Evolutionary conservation across 2,113 vertebrate genomes (phyloP).

Genomic region (Neodon shergylaensis): DNA sequence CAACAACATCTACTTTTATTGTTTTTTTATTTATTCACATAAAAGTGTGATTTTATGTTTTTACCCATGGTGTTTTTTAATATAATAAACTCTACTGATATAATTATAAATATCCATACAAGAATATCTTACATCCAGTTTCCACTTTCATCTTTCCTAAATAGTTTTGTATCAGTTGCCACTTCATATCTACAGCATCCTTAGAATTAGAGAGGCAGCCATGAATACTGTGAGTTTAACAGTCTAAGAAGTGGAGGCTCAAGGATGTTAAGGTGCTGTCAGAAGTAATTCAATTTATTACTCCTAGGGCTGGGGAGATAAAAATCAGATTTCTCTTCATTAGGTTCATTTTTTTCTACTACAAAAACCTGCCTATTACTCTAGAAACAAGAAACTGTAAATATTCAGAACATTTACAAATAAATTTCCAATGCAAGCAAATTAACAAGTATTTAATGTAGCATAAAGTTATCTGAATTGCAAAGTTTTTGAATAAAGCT

Average conservation of each 20-base stretch:
- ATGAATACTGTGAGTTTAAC: background rate
- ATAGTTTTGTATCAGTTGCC: background rate
- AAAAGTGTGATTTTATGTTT: background rate
- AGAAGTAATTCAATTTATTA: conserved; percentile 50
- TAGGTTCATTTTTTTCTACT: background rate
- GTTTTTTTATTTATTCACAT: background rate
- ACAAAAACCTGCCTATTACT: background rate
- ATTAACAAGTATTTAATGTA: conserved; percentile 7
- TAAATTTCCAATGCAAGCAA: background rate
- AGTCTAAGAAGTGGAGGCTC: background rate
- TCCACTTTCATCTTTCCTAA: background rate
- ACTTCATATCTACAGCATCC: background rate
- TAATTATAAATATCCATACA: background rate
- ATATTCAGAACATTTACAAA: background rate
- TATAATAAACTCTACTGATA: background rate
- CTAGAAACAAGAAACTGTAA: background rate
- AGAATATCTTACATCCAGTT: background rate
- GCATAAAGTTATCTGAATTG: background rate
- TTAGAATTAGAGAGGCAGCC: background rate
- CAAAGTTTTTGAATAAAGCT: background rate
- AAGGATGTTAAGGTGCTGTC: background rate
- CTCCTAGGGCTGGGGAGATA: background rate
- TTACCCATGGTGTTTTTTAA: background rate
- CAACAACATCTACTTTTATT: background rate
- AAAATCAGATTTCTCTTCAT: background rate